Evolutionary conservation across 2,113 vertebrate species (phyloP).

Genomic region (Misgurnus anguillicaudatus): DNA sequence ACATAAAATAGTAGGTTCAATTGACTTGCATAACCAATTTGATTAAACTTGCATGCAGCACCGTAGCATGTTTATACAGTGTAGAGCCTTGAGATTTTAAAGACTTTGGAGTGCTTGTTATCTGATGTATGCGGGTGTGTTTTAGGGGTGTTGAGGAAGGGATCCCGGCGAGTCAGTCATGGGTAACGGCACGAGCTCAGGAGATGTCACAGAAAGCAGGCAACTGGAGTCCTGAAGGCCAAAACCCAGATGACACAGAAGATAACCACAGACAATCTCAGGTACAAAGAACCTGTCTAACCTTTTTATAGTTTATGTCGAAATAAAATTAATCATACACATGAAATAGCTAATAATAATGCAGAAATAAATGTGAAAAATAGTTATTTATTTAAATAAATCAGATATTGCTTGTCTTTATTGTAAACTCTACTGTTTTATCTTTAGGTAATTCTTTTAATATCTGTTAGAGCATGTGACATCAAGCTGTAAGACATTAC

Average conservation of each 20-base stretch:
- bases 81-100: not conserved
- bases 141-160: conserved; percentile 77
- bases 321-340: not conserved
- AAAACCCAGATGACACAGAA: conserved; percentile 74
- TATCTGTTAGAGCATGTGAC: not conserved
- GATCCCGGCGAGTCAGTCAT: conserved; percentile 88
- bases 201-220: conserved; percentile 93
- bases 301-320: not conserved
- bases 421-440: not conserved
- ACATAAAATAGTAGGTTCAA: too few species aligned
- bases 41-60: too few species aligned
- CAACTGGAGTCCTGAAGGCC: conserved; percentile 89
- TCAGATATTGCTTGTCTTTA: too few species aligned
- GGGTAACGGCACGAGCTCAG: conserved; percentile 90
- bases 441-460: not conserved
- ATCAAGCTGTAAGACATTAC: not conserved
- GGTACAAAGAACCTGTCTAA: conserved; percentile 69
- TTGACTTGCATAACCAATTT: too few species aligned
- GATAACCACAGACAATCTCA: conserved; percentile 85
- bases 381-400: too few species aligned
- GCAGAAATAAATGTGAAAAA: too few species aligned
- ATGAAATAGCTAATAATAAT: too few species aligned
- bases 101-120: not conserved
- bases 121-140: conserved; percentile 44
- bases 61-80: too few species aligned